Evolutionary conservation across 2,113 vertebrate species (phyloP).

Genomic region (Elaphurus davidianus): DNA sequence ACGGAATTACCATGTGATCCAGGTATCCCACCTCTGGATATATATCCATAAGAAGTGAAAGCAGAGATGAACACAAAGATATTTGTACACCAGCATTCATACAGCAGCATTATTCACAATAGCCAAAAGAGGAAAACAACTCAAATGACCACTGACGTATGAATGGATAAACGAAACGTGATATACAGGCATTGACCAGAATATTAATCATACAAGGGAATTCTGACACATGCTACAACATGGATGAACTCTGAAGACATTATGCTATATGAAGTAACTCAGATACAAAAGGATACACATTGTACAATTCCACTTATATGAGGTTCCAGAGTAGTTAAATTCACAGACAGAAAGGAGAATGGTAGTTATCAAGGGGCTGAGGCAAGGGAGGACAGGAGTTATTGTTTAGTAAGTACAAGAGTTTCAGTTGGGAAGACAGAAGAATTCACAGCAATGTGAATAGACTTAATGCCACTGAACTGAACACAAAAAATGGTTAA

Average conservation of each 20-base stretch:
- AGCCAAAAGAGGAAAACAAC: background rate
- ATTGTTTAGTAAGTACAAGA: background rate
- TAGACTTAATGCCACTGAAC: background rate
- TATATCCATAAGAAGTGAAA: background rate
- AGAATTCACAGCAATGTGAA: background rate
- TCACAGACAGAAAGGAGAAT: background rate
- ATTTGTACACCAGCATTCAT: background rate
- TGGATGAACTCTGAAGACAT: background rate
- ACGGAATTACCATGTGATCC: background rate
- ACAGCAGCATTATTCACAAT: background rate
- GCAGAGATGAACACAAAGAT: background rate
- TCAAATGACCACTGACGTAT: background rate
- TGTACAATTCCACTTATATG: background rate
- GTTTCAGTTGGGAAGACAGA: background rate
- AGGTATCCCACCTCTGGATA: background rate
- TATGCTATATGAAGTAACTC: background rate
- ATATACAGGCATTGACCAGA: background rate
- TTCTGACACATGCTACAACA: background rate
- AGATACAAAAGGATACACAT: background rate
- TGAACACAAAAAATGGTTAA: background rate
- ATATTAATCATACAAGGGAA: background rate
- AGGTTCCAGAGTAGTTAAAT: background rate
- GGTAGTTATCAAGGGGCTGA: background rate
- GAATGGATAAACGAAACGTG: background rate
- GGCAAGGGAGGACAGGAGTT: background rate